These are phyloP conservation scores for Corapipo altera DNA, from an alignment of 2,113 vertebrate genomes.

Conservation along the genomic window DNA sequence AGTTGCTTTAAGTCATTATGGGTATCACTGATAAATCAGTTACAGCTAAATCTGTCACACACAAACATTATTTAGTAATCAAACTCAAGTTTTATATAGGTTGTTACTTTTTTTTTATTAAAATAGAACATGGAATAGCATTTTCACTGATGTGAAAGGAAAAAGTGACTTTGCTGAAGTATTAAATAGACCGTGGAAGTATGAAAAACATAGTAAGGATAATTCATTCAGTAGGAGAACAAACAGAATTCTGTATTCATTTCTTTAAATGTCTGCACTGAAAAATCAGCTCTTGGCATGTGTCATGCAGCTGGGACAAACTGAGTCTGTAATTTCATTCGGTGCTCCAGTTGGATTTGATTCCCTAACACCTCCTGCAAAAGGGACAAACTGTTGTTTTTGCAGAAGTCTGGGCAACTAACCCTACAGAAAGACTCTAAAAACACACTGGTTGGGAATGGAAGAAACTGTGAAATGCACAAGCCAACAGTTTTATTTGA, in stretches of 20 bases:
- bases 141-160: neutral
- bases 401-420: constrained; percentile 54
- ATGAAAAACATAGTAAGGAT: neutral
- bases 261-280: constrained; percentile 27
- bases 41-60: neutral
- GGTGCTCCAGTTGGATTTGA: constrained; percentile 42
- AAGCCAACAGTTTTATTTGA: constrained; percentile 69
- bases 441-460: constrained; percentile 49
- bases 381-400: constrained; percentile 55
- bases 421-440: constrained; percentile 55
- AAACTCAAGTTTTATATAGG: neutral
- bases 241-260: constrained; percentile 25
- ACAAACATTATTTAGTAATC: neutral
- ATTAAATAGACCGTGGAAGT: neutral
- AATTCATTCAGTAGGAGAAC: neutral
- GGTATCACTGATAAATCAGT: neutral
- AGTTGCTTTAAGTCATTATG: neutral
- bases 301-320: constrained; percentile 20
- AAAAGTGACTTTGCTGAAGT: neutral
- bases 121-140: neutral
- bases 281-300: constrained; percentile 36
- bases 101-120: neutral
- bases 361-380: constrained; percentile 58
- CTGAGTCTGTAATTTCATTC: constrained; percentile 28
- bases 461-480: constrained; percentile 69